phyloP scores from a whole-genome alignment of 1,140 invertebrate genomes.

The Sitobion miscanthi region DNA sequence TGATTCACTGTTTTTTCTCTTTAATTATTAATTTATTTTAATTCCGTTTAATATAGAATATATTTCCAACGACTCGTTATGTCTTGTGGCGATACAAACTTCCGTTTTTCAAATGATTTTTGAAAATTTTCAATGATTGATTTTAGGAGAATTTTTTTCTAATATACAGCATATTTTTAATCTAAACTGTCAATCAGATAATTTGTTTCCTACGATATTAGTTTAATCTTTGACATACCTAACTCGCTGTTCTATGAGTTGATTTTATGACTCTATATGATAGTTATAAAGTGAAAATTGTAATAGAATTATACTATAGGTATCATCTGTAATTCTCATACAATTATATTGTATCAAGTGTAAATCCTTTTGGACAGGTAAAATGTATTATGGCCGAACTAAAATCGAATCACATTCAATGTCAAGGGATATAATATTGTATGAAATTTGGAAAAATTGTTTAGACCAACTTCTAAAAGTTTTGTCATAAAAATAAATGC shows the following conservation, averaged over 20 bases:
- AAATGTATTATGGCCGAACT: not conserved
- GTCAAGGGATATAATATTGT: not conserved
- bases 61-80: no score
- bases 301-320: not conserved
- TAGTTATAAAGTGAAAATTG: not conserved
- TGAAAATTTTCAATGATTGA: no score
- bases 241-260: not conserved
- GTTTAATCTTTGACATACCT: not conserved
- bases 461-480: not conserved
- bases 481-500: not conserved
- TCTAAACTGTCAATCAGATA: no score
- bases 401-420: not conserved
- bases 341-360: not conserved
- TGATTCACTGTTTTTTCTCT: no score
- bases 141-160: no score
- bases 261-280: not conserved
- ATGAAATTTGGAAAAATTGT: not conserved
- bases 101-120: no score
- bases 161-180: no score
- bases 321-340: not conserved
- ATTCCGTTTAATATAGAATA: no score
- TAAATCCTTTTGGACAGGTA: not conserved
- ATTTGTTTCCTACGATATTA: not conserved
- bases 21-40: no score
- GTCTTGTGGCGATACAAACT: no score